Percentiles rank a stretch among this genome's conserved stretches.
These are phyloP conservation scores for Fragariocoptes setiger DNA, from an alignment of 1,140 invertebrate species.

Conservation along the genomic window DNA sequence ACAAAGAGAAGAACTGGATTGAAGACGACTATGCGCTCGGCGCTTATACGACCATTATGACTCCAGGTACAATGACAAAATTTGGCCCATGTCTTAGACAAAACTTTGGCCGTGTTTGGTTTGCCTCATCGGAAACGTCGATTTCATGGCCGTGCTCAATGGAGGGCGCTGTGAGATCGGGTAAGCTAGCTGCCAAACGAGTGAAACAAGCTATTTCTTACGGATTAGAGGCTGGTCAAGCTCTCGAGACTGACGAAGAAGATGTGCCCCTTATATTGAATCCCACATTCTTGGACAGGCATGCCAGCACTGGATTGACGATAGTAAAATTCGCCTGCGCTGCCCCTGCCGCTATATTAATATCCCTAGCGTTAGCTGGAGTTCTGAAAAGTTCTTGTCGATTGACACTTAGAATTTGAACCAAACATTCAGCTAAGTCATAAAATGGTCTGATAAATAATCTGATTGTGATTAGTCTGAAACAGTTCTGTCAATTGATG, in stretches of 20 bases:
- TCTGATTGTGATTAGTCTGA: too few species aligned
- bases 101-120: conserved; percentile 16
- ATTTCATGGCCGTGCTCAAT: conserved; percentile 24
- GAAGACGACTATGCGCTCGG: conserved; percentile 17
- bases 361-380: too few species aligned
- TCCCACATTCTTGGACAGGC: too few species aligned
- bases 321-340: too few species aligned
- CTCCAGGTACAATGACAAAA: conserved; percentile 9
- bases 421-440: too few species aligned
- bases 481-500: too few species aligned
- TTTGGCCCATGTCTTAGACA: conserved; percentile 10
- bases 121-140: conserved; percentile 24
- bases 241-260: background rate
- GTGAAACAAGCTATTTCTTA: background rate
- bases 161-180: conserved; percentile 23
- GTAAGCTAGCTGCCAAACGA: conserved; percentile 19
- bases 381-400: too few species aligned
- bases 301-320: too few species aligned
- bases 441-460: too few species aligned
- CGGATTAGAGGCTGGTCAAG: background rate
- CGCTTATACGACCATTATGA: conserved; percentile 12
- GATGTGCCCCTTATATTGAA: too few species aligned
- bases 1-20: conserved; percentile 17
- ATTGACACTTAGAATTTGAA: too few species aligned
- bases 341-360: too few species aligned